Base-by-base conservation (phyloP, 2,113 vertebrate genomes). In the Cisticola juncidis region DNA sequence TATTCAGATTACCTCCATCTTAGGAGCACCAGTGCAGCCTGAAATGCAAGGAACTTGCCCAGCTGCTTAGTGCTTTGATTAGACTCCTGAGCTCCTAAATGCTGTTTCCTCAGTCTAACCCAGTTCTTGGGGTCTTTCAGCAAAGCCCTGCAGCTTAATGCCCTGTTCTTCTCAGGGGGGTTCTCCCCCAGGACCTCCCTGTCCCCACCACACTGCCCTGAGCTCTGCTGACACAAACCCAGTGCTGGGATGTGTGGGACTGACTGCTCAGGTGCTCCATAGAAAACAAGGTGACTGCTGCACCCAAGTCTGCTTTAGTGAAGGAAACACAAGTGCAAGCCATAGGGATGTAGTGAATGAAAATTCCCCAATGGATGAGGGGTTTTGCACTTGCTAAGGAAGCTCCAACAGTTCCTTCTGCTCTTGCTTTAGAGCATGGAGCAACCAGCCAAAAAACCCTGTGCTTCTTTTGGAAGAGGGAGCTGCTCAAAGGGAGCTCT, bases 401-500 rank as follows among this genome's bases (percentile, higher is more conserved):
- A 61, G 33, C 20, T 77, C 29, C 33, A 62, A 8, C 17, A 54
- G 38, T 20, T 69, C 36, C 58, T 81, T 61, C 78, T 91, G 66
- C 26, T 94, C 64, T 72, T 71, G 28, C 64, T 70, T 80, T 48
- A 70, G 26, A 73, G 24, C 29, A 26, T 14, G 28, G 51, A 92
- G 38, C 38, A 70, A 40, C 14, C 56, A 69, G 47, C 68, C 62
- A 79, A 65, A 86, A 76, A 60, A 9, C 0, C 11, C 12, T 0
- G 0, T 33, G 42, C 50, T 73, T 62, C 57, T 70, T 53, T 72
- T 20, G 35, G 38, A 8, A 5, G 51, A 95, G 33, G 29, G 50
- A 90, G 54, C 66, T 28, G 38, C 94, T 94, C 66, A 50, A 80
- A 96, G 70, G 25, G 71, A 95, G 76, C 85, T 88, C 50, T 89